Conservation (phyloP, 2,797 vertebrate genomes). For the Labeo calbasu region DNA sequence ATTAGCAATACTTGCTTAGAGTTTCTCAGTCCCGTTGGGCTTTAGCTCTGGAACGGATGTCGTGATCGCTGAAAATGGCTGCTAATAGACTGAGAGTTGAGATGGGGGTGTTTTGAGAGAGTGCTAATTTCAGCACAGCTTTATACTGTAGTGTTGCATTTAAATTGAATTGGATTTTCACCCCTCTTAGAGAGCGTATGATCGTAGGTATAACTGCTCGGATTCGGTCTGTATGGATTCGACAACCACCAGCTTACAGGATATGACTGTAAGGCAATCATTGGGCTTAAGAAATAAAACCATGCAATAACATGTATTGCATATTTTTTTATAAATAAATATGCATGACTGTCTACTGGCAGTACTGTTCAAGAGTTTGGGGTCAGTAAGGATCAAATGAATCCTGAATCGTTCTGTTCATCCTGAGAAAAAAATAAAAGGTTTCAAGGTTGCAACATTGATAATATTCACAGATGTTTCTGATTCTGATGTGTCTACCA, state of each 20-base stretch:
- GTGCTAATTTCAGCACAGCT: slow-evolving; percentile 31
- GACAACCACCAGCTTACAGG: not conserved
- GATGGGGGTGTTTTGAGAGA: slow-evolving; percentile 21
- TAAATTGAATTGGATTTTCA: not conserved
- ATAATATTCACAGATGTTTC: no score
- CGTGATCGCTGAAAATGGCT: slow-evolving; percentile 44
- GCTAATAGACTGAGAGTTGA: slow-evolving; percentile 53
- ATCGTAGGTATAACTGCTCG: not conserved
- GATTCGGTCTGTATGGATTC: not conserved
- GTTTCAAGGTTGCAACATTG: no score
- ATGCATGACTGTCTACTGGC: not conserved
- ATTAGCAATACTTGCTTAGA: slow-evolving; percentile 45
- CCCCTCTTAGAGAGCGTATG: not conserved
- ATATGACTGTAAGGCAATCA: not conserved
- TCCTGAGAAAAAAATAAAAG: not conserved
- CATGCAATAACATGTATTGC: not conserved
- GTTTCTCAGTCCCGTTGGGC: slow-evolving; percentile 40
- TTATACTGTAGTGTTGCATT: slow-evolving; percentile 16
- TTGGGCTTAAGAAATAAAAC: not conserved
- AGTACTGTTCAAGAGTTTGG: not conserved
- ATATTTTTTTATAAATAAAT: not conserved
- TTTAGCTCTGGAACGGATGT: slow-evolving; percentile 48
- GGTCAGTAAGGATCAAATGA: not conserved
- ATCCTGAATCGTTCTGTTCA: no score
- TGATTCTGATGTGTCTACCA: no score